Evolutionary conservation across 2,113 vertebrate genomes (phyloP).

Genomic region (Hypocryptadius cinnamomeus): DNA sequence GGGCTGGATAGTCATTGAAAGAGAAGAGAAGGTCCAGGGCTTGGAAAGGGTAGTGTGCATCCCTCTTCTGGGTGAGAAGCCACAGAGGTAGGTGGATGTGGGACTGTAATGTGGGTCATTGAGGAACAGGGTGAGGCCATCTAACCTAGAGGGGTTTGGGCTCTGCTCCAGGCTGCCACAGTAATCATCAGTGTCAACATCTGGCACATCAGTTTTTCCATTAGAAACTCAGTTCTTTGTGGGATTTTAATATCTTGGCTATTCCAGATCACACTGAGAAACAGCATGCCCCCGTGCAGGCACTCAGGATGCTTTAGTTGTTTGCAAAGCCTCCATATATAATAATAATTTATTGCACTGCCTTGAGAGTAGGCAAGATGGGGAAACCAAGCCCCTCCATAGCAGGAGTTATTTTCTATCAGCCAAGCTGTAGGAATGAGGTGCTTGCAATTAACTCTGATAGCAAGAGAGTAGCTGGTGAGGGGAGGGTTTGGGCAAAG

Average conservation of each 20-base stretch:
- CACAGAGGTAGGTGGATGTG: not conserved
- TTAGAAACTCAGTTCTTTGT: slow-evolving; percentile 25
- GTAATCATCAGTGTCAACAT: slow-evolving; percentile 2
- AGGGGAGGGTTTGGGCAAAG: not conserved
- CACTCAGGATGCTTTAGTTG: not conserved
- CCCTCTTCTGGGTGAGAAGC: not conserved
- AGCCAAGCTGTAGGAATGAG: not conserved
- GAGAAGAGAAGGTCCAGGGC: not conserved
- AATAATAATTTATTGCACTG: slow-evolving; percentile 24
- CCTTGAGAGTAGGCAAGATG: not conserved
- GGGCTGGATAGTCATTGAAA: not conserved
- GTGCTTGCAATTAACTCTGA: not conserved
- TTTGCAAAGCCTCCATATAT: not conserved
- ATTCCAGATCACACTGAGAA: not conserved
- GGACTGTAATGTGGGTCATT: not conserved
- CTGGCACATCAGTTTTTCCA: slow-evolving; percentile 16
- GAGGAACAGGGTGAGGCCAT: not conserved
- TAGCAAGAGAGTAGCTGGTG: not conserved
- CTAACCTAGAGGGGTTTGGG: not conserved
- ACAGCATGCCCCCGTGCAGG: not conserved
- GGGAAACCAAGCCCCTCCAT: not conserved
- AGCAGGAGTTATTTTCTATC: not conserved
- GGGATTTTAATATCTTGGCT: slow-evolving; percentile 31
- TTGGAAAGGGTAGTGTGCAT: not conserved
- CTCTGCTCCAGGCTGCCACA: not conserved